Evolutionary conservation across 2,888 invertebrate species (phyloP).

Genomic region (Pardosa pseudoannulata): DNA sequence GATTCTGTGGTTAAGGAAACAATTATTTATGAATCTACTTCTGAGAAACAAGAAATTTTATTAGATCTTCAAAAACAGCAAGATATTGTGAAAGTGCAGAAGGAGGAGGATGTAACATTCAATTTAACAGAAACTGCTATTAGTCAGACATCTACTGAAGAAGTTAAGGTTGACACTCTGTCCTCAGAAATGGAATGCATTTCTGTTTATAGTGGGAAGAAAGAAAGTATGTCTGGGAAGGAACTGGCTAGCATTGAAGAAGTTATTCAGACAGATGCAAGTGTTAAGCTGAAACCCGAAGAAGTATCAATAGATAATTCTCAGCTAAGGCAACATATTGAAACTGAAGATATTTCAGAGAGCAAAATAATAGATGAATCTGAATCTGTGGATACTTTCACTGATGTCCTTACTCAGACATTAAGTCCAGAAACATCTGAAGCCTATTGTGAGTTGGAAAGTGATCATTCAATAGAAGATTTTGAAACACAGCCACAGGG

Average conservation of each 20-base stretch:
- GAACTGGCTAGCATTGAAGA: not conserved
- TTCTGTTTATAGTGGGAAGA: no score
- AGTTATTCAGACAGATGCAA: not conserved
- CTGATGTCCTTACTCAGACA: conserved; percentile 9
- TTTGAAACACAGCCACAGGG: not conserved
- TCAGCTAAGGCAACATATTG: not conserved
- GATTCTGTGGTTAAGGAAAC: not conserved
- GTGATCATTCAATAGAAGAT: conserved; percentile 17
- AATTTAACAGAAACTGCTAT: no score
- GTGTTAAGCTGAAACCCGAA: not conserved
- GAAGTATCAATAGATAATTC: not conserved
- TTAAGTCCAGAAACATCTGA: not conserved
- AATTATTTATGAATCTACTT: not conserved
- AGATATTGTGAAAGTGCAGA: no score
- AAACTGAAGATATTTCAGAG: not conserved
- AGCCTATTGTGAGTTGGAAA: conserved; percentile 1
- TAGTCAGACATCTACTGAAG: no score
- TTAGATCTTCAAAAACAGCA: no score
- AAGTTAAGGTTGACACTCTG: no score
- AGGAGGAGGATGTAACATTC: no score
- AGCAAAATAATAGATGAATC: not conserved
- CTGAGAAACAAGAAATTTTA: no score
- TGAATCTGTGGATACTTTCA: conserved; percentile 1
- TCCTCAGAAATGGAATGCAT: no score
- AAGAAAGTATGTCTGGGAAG: not conserved